Base-by-base conservation (phyloP, 1,140 invertebrate species). In the Doryteuthis pealeii region DNA sequence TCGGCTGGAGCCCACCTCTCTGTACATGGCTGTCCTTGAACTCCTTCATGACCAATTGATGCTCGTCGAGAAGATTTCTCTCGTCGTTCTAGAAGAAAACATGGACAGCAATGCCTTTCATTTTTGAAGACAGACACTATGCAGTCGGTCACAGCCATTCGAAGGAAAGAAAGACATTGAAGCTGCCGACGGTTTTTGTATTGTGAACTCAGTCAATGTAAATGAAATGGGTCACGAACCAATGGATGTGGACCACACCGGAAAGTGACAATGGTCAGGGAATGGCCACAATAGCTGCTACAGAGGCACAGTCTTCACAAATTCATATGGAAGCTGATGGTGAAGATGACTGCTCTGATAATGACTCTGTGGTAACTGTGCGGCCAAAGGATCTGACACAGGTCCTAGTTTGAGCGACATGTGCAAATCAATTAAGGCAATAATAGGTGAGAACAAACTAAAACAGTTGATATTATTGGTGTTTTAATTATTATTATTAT, bases 1-100 rank as follows among this genome's bases (percentile, higher is more conserved):
- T 87, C 86, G 14, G 79, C 85, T 35, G 86, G 86, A 10, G 86
- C 84, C 31, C 86, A 87, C 74, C 79, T 87, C 10, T 79, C 77
- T 76, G 74, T 80, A n/a, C 2, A 84, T 87, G 84, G 73, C 86
- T 30, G 74, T 87, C 35, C 70, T 87, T 54, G 85, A 87, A 75
- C 72, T 87, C 1, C 77, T 85, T 18, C 82, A 82, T 54, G 80
- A 81, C 72, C 76, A 84, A 62, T 58, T 79, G 22, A 22, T 76
- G 74, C 76, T 18, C 18, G 72, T 28, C 2, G 35, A 33, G 8
- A 31, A 10, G 45, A 22, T 35, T 15, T 43, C 5, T 40, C 72
- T 45, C 54, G 22, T 31, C 18, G n/a, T n/a, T n/a, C n/a, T n/a
- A n/a, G n/a, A 5, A 22, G 1, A 1, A 5, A 22, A 5, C 18